Conservation (phyloP, 2,113 vertebrate genomes). For the Cairina moschata region DNA sequence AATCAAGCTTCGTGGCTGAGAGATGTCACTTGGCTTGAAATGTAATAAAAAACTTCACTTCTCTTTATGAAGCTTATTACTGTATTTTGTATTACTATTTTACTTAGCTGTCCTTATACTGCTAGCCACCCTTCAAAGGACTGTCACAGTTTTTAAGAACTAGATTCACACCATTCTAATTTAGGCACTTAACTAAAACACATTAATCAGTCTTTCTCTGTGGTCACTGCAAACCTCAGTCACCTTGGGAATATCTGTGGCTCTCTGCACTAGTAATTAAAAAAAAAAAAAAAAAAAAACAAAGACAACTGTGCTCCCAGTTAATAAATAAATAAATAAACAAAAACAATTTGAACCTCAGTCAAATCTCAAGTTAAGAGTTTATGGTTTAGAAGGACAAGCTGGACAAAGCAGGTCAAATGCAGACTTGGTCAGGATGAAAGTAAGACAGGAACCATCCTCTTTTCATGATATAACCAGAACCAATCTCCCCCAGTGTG, state of each 20-base stretch:
- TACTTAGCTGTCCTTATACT: background rate
- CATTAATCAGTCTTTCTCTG: background rate
- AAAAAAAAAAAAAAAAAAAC: background rate
- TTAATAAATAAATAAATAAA: background rate
- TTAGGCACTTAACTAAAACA: background rate
- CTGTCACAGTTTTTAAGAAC: background rate
- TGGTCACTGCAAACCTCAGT: background rate
- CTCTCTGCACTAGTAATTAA: background rate
- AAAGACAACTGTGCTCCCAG: background rate
- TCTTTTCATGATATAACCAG: background rate
- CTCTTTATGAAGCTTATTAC: background rate
- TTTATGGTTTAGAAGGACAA: background rate
- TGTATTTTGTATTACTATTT: background rate
- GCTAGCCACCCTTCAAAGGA: background rate
- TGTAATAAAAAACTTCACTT: slow-evolving; percentile 44
- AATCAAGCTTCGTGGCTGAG: background rate
- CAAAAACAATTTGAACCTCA: background rate
- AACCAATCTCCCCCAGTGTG: background rate
- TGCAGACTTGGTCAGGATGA: background rate
- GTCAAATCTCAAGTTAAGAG: background rate
- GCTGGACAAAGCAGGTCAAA: background rate
- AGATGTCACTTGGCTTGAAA: slow-evolving; percentile 21
- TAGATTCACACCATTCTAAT: background rate
- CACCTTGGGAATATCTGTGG: background rate
- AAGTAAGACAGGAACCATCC: background rate